Conservation (phyloP, 2,113 vertebrate genomes). For the Gallinago jamesoni region DNA sequence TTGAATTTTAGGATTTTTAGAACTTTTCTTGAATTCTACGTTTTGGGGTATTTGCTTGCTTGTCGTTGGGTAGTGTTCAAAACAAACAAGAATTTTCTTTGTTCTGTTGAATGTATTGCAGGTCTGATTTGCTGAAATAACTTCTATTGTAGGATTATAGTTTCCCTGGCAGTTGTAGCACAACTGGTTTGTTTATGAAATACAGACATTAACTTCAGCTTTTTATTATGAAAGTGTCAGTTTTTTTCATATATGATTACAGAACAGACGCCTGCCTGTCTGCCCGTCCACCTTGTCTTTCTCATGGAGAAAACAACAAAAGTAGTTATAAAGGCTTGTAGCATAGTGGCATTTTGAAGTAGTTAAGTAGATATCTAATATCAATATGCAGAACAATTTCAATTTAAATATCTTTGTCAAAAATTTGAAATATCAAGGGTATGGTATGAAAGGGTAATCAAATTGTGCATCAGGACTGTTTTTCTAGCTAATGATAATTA, state of each 20-base stretch:
- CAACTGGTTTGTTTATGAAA: neutral
- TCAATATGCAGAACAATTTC: neutral
- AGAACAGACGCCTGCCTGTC: neutral
- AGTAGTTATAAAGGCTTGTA: neutral
- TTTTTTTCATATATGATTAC: neutral
- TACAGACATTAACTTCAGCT: neutral
- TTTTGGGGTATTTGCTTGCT: rapidly evolving
- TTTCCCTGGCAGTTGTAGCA: neutral
- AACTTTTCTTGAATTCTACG: neutral
- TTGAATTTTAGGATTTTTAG: neutral
- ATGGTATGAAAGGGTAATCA: slow-evolving; percentile 10
- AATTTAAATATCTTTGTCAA: neutral
- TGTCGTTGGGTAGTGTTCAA: neutral
- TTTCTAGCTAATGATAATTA: slow-evolving; percentile 47
- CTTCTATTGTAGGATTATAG: neutral
- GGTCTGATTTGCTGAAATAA: neutral
- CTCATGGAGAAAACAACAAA: neutral
- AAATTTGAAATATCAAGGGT: slow-evolving; percentile 31
- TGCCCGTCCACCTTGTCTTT: neutral
- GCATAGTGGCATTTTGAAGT: neutral
- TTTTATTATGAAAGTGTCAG: neutral
- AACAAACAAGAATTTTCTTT: neutral
- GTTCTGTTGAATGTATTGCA: neutral
- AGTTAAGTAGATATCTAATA: neutral
- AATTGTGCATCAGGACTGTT: neutral